Percentiles rank a stretch among this genome's conserved stretches.
phyloP scores from a whole-genome alignment of 2,888 invertebrate species.

The Chalcis sispes region DNA sequence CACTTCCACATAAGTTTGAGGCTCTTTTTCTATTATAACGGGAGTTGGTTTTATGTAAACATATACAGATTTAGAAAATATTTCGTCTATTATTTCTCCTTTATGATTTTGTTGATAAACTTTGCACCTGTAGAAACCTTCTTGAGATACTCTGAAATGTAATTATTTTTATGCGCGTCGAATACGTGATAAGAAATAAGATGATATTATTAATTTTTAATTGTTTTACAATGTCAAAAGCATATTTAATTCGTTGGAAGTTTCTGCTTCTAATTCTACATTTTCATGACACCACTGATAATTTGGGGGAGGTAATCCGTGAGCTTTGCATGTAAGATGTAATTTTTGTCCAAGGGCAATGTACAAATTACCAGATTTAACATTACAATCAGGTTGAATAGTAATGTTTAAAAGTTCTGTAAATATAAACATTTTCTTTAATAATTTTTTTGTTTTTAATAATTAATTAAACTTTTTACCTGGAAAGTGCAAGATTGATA shows the following conservation, averaged over 20 bases:
- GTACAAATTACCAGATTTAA: constrained; percentile 46
- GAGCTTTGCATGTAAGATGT: constrained; percentile 66
- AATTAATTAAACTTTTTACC: constrained; percentile 59
- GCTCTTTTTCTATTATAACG: constrained; percentile 64
- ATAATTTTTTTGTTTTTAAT: not conserved
- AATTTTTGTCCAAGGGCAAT: constrained; percentile 62
- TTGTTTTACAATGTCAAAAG: constrained; percentile 25
- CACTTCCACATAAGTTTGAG: constrained; percentile 62
- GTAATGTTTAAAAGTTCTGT: constrained; percentile 65
- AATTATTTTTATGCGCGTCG: not conserved
- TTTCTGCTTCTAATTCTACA: constrained; percentile 59
- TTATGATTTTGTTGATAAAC: constrained; percentile 63
- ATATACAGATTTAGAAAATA: constrained; percentile 60
- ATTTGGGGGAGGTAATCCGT: constrained; percentile 68
- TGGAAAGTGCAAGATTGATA: constrained; percentile 65
- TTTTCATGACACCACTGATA: constrained; percentile 69
- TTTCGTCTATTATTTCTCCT: constrained; percentile 56
- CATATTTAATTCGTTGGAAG: constrained; percentile 61
- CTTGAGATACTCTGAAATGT: constrained; percentile 60
- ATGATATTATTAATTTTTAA: constrained; percentile 5
- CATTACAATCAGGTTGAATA: constrained; percentile 63
- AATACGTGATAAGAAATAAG: not conserved
- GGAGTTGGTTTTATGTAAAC: constrained; percentile 62
- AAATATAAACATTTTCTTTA: not conserved
- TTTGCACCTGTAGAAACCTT: constrained; percentile 67